phyloP scores from a whole-genome alignment of 2,113 vertebrate species.

The Orientallactaga bullata region DNA sequence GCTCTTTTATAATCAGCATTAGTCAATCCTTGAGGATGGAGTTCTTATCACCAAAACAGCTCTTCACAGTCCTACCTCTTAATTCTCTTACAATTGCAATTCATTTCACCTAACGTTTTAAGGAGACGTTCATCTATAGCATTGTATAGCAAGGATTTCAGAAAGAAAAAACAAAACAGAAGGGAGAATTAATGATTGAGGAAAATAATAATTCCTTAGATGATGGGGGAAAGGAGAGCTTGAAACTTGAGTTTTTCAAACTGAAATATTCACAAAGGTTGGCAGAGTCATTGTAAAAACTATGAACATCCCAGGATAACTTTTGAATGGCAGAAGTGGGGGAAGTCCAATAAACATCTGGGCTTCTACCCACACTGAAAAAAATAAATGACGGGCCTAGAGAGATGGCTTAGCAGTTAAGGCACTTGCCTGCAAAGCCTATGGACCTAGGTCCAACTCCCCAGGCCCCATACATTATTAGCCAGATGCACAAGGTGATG shows the following conservation, averaged over 20 bases:
- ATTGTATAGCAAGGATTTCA: not conserved
- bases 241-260: conserved; percentile 52
- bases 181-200: not conserved
- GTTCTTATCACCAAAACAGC: not conserved
- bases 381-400: not conserved
- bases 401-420: not conserved
- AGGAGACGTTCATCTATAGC: not conserved
- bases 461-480: too few relatives aligned
- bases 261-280: conserved; percentile 27
- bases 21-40: not conserved
- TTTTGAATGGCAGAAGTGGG: conserved; percentile 8
- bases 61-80: not conserved
- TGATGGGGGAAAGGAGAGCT: not conserved
- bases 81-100: not conserved
- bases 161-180: conserved; percentile 41
- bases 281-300: conserved; percentile 34
- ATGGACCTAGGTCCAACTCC: too few relatives aligned
- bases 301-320: not conserved
- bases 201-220: not conserved
- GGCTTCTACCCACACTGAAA: not conserved
- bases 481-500: too few relatives aligned
- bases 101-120: not conserved
- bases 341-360: not conserved
- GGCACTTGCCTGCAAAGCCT: too few relatives aligned
- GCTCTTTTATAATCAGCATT: not conserved